phyloP scores from a whole-genome alignment of 2,888 invertebrate species.

The Xestia rhomboidea region DNA sequence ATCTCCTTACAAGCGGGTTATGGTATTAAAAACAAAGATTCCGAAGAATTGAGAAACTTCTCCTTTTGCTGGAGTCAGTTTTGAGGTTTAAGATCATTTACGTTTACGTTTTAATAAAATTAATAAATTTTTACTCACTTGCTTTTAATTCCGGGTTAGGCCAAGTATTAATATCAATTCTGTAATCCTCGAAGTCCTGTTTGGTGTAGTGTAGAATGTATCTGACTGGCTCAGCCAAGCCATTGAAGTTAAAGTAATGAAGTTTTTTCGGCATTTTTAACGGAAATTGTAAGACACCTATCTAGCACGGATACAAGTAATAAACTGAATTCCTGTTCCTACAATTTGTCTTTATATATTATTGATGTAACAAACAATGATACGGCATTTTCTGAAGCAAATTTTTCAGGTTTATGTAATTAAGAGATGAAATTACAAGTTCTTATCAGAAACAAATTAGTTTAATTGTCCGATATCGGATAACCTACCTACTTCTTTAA shows the following conservation, averaged over 20 bases:
- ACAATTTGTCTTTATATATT: neutral
- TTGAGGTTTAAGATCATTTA: too few relatives aligned
- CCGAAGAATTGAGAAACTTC: neutral
- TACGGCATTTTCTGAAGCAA: neutral
- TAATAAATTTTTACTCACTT: slow-evolving; percentile 22
- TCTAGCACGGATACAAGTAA: slow-evolving; percentile 1
- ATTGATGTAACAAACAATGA: slow-evolving; percentile 2
- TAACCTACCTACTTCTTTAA: neutral
- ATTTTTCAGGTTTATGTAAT: neutral
- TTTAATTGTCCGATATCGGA: neutral
- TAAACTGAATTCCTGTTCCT: slow-evolving; percentile 20
- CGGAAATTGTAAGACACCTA: neutral
- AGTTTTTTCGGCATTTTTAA: slow-evolving; percentile 74
- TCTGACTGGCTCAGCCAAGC: slow-evolving; percentile 79
- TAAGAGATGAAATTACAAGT: neutral
- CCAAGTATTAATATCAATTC: slow-evolving; percentile 65
- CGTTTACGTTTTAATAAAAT: neutral
- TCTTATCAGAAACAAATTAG: neutral
- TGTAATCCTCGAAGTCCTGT: slow-evolving; percentile 81
- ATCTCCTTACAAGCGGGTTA: neutral
- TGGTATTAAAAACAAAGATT: slow-evolving; percentile 3
- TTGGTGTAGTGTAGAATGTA: slow-evolving; percentile 83
- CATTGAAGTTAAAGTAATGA: slow-evolving; percentile 78
- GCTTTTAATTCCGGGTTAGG: slow-evolving; percentile 35
- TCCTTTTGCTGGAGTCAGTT: neutral